Conservation (phyloP, 2,888 invertebrate species). For the Meloe dianella region DNA sequence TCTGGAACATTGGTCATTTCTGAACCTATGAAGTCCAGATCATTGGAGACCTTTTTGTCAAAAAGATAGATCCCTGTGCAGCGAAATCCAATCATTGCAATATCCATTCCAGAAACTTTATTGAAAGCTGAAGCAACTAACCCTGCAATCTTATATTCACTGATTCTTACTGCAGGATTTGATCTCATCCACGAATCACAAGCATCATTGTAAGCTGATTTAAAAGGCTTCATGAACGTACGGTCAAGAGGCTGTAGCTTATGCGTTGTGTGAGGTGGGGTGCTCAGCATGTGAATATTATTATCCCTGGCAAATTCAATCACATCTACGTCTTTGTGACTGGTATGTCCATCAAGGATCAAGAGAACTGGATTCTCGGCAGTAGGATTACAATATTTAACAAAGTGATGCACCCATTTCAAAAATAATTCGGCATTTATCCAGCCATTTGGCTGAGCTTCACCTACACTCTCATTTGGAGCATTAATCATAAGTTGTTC, state of each 20-base stretch:
- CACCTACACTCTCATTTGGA: slow-evolving; percentile 22
- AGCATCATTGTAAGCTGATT: slow-evolving; percentile 39
- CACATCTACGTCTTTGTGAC: slow-evolving; percentile 40
- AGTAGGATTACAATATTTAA: slow-evolving; percentile 24
- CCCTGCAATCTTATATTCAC: slow-evolving; percentile 44
- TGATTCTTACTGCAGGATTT: slow-evolving; percentile 43
- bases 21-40: slow-evolving; percentile 42
- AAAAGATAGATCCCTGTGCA: slow-evolving; percentile 38
- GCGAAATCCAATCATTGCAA: slow-evolving; percentile 39
- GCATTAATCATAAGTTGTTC: slow-evolving; percentile 24
- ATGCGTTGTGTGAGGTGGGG: slow-evolving; percentile 50
- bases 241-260: slow-evolving; percentile 50
- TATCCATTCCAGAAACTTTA: slow-evolving; percentile 40
- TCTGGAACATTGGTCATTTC: slow-evolving; percentile 38
- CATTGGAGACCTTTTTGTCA: slow-evolving; percentile 37
- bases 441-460: slow-evolving; percentile 37
- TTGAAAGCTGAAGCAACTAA: slow-evolving; percentile 45
- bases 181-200: slow-evolving; percentile 33
- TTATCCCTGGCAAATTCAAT: slow-evolving; percentile 47
- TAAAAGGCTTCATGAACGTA: slow-evolving; percentile 45
- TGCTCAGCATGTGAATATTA: slow-evolving; percentile 47
- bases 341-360: slow-evolving; percentile 51
- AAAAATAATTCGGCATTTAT: slow-evolving; percentile 42
- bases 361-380: slow-evolving; percentile 38
- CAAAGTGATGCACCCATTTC: slow-evolving; percentile 35